These are phyloP conservation scores for Steatocranus sp. DNA, from an alignment of 2,797 vertebrate species.

Conservation along the genomic window DNA sequence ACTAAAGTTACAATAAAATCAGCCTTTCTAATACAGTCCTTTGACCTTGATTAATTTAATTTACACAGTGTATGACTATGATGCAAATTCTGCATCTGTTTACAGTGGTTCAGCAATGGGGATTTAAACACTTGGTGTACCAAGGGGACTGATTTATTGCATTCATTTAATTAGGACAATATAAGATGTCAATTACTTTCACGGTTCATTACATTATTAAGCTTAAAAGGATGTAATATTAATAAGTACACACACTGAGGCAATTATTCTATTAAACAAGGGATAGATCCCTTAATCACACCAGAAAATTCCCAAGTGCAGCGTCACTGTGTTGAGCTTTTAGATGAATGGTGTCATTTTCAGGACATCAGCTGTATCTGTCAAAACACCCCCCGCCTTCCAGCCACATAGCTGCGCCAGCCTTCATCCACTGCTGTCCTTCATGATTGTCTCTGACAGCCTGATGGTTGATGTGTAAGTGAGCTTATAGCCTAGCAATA, in stretches of 20 bases:
- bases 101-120: neutral
- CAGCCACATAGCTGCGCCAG: neutral
- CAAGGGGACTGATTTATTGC: neutral
- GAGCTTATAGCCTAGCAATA: constrained; percentile 6
- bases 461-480: neutral
- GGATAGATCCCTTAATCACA: neutral
- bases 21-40: neutral
- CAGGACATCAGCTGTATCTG: neutral
- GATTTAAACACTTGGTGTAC: neutral
- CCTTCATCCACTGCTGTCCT: neutral
- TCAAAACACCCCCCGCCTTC: constrained; percentile 30
- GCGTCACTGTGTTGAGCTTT: neutral
- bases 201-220: neutral
- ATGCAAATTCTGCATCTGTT: neutral
- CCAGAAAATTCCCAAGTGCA: neutral
- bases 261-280: neutral
- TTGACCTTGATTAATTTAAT: neutral
- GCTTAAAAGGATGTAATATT: neutral
- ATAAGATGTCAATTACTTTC: neutral
- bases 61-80: neutral
- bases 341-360: constrained; percentile 6
- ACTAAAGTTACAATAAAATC: neutral
- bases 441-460: constrained; percentile 24
- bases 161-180: neutral
- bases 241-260: neutral